Evolutionary conservation across 2,888 invertebrate species (phyloP).

Genomic region (Cantharis rufa): DNA sequence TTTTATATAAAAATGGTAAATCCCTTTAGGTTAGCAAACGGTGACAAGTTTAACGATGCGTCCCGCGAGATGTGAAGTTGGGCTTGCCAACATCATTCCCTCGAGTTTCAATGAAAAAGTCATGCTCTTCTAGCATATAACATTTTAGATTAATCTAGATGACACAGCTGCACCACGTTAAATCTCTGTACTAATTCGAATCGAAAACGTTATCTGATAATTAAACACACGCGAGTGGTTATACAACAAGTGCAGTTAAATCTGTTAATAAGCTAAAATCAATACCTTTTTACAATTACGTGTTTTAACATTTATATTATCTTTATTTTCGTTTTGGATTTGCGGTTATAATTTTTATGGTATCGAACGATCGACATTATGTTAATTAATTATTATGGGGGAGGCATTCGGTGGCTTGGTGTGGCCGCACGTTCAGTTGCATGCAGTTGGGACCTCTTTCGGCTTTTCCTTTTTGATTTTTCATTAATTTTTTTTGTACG

Average conservation of each 20-base stretch:
- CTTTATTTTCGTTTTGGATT: background rate
- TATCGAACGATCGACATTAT: background rate
- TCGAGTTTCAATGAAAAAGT: constrained; percentile 22
- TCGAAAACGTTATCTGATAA: constrained; percentile 26
- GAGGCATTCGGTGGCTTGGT: background rate
- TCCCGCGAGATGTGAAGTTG: constrained; percentile 23
- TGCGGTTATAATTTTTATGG: background rate
- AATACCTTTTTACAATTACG: constrained; percentile 3
- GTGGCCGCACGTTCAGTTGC: background rate
- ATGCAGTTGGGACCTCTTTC: too few species aligned
- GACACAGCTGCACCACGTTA: constrained; percentile 21
- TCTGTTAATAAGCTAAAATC: constrained; percentile 18
- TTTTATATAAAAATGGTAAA: constrained; percentile 19
- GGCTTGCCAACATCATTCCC: constrained; percentile 29
- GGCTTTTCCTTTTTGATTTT: too few species aligned
- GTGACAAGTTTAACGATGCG: constrained; percentile 29
- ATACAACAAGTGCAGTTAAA: constrained; percentile 17
- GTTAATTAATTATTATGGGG: background rate
- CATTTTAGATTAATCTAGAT: constrained; percentile 21
- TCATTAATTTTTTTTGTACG: too few species aligned
- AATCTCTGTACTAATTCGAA: constrained; percentile 24
- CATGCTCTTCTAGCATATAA: constrained; percentile 22
- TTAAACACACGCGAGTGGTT: constrained; percentile 20
- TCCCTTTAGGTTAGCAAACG: constrained; percentile 22
- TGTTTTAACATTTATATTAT: background rate